A percentile compares a stretch with the other conserved stretches of the same genome.
phyloP scores from a whole-genome alignment of 2,888 invertebrate genomes.

The Aporophyla nigra region DNA sequence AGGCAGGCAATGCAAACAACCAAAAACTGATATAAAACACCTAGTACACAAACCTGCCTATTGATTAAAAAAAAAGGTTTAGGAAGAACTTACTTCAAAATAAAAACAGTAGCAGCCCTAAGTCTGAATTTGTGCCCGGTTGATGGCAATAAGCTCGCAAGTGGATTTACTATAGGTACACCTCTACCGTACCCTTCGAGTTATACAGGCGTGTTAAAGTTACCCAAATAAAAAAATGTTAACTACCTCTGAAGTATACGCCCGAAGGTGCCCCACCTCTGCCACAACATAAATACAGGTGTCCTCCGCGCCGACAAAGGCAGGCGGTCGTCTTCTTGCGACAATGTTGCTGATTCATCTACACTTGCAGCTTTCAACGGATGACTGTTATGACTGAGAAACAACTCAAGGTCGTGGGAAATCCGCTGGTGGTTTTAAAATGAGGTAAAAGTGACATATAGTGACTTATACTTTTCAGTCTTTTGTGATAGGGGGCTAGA shows the following conservation, averaged over 20 bases:
- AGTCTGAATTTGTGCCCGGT: too few species aligned
- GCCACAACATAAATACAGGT: slow-evolving; percentile 45
- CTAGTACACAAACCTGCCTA: not conserved
- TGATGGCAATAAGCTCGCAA: too few species aligned
- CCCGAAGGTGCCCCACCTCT: slow-evolving; percentile 25
- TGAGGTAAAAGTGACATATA: not conserved
- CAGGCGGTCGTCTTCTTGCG: slow-evolving; percentile 32
- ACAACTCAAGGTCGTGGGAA: slow-evolving; percentile 35
- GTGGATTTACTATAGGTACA: not conserved
- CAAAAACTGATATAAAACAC: not conserved
- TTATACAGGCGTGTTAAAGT: not conserved
- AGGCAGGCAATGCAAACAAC: not conserved
- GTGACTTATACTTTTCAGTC: not conserved
- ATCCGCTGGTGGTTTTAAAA: not conserved
- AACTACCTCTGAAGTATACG: not conserved
- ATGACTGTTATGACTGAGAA: slow-evolving; percentile 18
- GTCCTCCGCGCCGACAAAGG: slow-evolving; percentile 40
- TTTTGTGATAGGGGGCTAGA: not conserved
- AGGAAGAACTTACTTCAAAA: not conserved
- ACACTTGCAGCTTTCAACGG: slow-evolving; percentile 36
- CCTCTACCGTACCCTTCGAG: too few species aligned
- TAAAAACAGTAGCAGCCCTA: not conserved
- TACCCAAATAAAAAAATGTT: slow-evolving; percentile 11
- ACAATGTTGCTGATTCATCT: slow-evolving; percentile 55
- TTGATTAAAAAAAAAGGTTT: not conserved